Evolutionary conservation across 2,888 invertebrate species (phyloP), one percentile per base, ranked within the genome.

Genomic region (Platynereis dumerilii): DNA sequence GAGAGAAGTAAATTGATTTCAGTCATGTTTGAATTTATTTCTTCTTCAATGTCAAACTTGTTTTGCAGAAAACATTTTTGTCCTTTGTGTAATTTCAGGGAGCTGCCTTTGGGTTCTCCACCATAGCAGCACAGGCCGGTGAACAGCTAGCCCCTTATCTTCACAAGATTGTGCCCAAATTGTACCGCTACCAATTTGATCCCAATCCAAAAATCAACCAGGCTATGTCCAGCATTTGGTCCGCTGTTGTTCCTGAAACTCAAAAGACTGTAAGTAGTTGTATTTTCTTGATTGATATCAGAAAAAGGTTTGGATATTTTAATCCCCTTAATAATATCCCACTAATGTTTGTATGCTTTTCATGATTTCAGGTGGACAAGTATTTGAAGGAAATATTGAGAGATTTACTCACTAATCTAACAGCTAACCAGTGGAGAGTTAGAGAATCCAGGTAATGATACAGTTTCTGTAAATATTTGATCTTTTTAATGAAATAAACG

Each of bases 161-260:
- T 72, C 91, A 92, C 0, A 90, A 90, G 80, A 94, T 96, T 66
- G 90, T 95, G 56, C 95, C 96, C 17, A 90, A 93, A 59, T 86
- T 96, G 27, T 95, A 91, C 81, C 88, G 92, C 58, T 92, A 92
- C 85, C 92, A 94, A 80, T 96, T 93, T 84, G 96, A 97, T 85
- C 96, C 96, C 15, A 93, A 93, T 68, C 92, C 93, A 39, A 91
- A 91, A 79, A 92, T 96, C 73, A 95, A 96, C 83, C 90, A 91
- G 80, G 93, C 94, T 20, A 96, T 97, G 95, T 89, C 91, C 59
- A 91, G 92, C 77, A 96, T 97, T 77, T 97, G 96, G 96, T 91
- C 91, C 72, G 91, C 92, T 17, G 88, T 97, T 58, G 94, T 96
- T 12, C 88, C 89, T 20, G 93, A 93, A 78, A 91, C 92, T 2